Evolutionary conservation across 2,113 vertebrate species (phyloP), one percentile per base, ranked within the genome.

Genomic region (Blennius ocellaris): DNA sequence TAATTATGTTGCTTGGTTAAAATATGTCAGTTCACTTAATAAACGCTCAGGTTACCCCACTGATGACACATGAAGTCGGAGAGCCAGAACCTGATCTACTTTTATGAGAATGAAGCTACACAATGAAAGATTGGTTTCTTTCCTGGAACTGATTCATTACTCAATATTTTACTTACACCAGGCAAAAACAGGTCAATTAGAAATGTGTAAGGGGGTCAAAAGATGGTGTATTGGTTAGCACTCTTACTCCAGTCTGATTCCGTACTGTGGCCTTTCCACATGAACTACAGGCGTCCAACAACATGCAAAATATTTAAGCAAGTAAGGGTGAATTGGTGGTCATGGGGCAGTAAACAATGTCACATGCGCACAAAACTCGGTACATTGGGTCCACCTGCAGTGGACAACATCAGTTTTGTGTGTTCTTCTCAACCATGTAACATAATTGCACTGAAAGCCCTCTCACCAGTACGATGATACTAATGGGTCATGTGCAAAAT

Each of bases 161-260:
- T 51, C 47, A 63, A 9, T 44, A 58, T 59, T 49, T 50, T 4
- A 37, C 47, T 30, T 53, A 68, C 37, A 40, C 45, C 7, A 30
- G 17, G 37, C 37, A 30, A 17, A 58, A 68, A 53, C 56, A 67
- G 17, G 51, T 44, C 36, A 73, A 59, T 6, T 6, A 69, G 74
- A 74, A 55, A 76, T 49, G 57, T 57, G 21, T 30, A 30, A 30
- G 21, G 21, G 21, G 21, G 21, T 30, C 21, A 30, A 30, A 30
- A 2, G 21, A 30, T 30, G 21, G 21, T 30, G 21, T 30, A 30
- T 30, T 30, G 21, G 21, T 30, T 30, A 30, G 21, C 21, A 30
- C 21, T 30, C 21, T 30, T 4, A 30, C 21, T 30, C 21, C 21
- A 30, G 21, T 30, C 21, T 30, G 21, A 30, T 30, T 30, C 21